Evolutionary conservation across 2,113 vertebrate species (phyloP), one percentile per base, ranked within the genome.

Genomic region (Sitta europaea): DNA sequence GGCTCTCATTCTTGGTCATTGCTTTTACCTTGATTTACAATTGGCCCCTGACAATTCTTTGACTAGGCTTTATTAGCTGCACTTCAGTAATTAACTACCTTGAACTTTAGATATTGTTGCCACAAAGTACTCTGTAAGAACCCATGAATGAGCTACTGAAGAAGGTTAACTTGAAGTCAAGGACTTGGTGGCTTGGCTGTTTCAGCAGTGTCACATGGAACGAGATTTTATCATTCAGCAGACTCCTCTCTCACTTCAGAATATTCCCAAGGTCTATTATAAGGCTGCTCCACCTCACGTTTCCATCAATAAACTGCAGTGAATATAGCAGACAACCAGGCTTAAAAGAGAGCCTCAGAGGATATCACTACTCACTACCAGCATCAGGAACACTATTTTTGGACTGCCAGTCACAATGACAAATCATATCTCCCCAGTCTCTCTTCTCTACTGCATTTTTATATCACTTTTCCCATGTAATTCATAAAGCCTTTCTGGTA

Each of bases 351-450:
- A 93, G 71, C 71, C 79, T 75, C 77, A 48, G 55, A 93, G 87
- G 87, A 91, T 89, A 83, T 91, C 67, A 65, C 54, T 89, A 29
- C 80, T 92, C 55, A 63, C 72, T 73, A 70, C 36, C 27, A 90
- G 50, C 91, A 93, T 84, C 82, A 84, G 76, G 59, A 94, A 42
- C 42, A 70, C 54, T 88, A 73, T 75, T 96, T 94, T 82, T 88
- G 70, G 54, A 61, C 84, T 96, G 95, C 92, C 97, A 96, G 83
- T 97, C 95, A 96, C 57, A 73, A 72, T 93, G 96, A 96, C 74
- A 97, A 96, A 96, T 96, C 68, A 18, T 76, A 73, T 94, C 83
- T 95, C 71, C 66, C 62, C 67, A 53, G 68, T 84, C 77, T 94
- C 70, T 81, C 66, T 65, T 86, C 85, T 80, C 61, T 45, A 65